Conservation (phyloP, 1,140 invertebrate genomes). For the Dryas iulia region DNA sequence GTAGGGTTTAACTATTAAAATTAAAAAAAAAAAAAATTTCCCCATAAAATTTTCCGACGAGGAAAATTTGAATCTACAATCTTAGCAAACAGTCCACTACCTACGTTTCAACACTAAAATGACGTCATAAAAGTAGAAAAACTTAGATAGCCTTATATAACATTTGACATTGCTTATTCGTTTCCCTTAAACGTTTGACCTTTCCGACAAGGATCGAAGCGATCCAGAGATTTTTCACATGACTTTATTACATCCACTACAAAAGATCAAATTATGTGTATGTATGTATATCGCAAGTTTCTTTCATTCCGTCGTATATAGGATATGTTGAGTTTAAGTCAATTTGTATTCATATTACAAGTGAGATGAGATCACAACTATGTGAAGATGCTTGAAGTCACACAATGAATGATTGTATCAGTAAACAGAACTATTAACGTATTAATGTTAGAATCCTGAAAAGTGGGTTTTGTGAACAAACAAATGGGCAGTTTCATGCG, state of each 20-base stretch:
- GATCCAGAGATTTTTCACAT: neutral
- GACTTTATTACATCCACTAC: neutral
- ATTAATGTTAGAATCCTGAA: constrained; percentile 16
- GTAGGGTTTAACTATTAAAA: too few species aligned
- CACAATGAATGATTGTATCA: constrained; percentile 35
- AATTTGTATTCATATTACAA: constrained; percentile 36
- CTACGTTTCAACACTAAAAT: neutral
- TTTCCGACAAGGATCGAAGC: neutral
- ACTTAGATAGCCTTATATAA: neutral
- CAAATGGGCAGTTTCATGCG: constrained; percentile 3
- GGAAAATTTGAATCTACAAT: neutral
- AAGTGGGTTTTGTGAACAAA: constrained; percentile 16
- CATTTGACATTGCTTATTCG: neutral
- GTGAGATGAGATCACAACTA: constrained; percentile 32
- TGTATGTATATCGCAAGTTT: constrained; percentile 16
- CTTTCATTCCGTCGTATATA: constrained; percentile 18
- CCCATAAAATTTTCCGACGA: neutral
- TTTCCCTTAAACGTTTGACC: neutral
- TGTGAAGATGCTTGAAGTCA: neutral
- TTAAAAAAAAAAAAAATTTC: too few species aligned
- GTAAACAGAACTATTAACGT: constrained; percentile 32
- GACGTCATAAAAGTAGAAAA: neutral
- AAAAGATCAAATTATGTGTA: constrained; percentile 3
- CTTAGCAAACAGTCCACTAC: neutral
- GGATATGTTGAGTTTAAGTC: constrained; percentile 32